Evolutionary conservation across 2,888 invertebrate genomes (phyloP).

Genomic region (Drosophila heteroneura): DNA sequence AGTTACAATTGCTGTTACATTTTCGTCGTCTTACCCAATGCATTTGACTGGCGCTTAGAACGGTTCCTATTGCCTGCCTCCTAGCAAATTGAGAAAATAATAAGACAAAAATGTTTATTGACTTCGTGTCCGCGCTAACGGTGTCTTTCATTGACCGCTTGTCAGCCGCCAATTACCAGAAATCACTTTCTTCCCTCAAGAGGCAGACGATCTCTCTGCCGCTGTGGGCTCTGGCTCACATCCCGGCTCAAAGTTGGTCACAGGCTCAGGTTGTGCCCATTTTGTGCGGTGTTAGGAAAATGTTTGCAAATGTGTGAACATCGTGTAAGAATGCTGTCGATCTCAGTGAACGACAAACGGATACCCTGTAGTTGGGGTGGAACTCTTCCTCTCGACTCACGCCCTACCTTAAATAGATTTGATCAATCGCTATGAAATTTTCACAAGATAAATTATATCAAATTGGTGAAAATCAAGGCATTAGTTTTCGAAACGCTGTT

Average conservation of each 20-base stretch:
- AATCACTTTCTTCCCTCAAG: slow-evolving; percentile 67
- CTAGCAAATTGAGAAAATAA: background rate
- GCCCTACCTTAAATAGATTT: background rate
- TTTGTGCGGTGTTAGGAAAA: slow-evolving; percentile 66
- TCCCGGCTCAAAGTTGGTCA: slow-evolving; percentile 26
- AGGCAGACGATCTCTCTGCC: slow-evolving; percentile 47
- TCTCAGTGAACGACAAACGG: slow-evolving; percentile 1
- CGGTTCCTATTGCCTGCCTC: slow-evolving; percentile 11
- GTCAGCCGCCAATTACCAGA: slow-evolving; percentile 53
- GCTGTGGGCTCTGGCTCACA: slow-evolving; percentile 8
- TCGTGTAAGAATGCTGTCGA: background rate
- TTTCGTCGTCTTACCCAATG: slow-evolving; percentile 3
- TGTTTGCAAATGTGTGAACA: slow-evolving; percentile 56
- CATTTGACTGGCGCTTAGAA: slow-evolving; percentile 28
- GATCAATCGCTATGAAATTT: background rate
- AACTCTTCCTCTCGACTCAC: background rate
- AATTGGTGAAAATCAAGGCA: background rate
- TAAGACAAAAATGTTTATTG: slow-evolving; percentile 20
- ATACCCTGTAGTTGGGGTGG: slow-evolving; percentile 35
- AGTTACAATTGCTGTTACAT: slow-evolving; percentile 10
- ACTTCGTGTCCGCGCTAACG: slow-evolving; percentile 53
- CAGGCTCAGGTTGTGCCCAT: slow-evolving; percentile 65
- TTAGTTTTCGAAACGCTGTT: background rate
- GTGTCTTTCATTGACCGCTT: slow-evolving; percentile 70
- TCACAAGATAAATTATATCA: background rate